Conservation (phyloP, 2,888 invertebrate species). For the Danaus chrysippus region DNA sequence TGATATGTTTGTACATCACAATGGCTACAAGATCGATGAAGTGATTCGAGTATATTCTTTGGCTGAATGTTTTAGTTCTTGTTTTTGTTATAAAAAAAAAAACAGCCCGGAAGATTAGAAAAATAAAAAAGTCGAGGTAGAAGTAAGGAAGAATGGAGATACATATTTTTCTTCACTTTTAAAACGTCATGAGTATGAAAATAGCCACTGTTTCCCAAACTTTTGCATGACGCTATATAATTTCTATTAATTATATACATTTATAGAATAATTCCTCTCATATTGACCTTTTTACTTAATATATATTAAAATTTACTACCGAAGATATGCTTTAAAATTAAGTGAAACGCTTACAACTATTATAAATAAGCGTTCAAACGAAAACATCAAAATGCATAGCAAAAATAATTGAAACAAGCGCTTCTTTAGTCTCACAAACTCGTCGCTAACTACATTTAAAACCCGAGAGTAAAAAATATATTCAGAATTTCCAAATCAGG, state of each 20-base stretch:
- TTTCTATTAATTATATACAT: slow-evolving; percentile 66
- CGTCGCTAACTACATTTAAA: slow-evolving; percentile 43
- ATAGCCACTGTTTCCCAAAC: slow-evolving; percentile 38
- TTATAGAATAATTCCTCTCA: slow-evolving; percentile 76
- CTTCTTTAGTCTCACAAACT: slow-evolving; percentile 32
- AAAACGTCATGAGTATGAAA: slow-evolving; percentile 37
- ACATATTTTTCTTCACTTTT: slow-evolving; percentile 15
- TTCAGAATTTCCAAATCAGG: slow-evolving; percentile 24
- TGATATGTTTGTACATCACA: slow-evolving; percentile 73
- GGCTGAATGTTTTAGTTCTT: not conserved
- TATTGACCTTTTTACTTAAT: slow-evolving; percentile 75
- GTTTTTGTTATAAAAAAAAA: not conserved
- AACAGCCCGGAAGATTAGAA: slow-evolving; percentile 12
- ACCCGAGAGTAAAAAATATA: slow-evolving; percentile 68
- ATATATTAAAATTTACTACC: slow-evolving; percentile 55
- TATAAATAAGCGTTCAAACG: slow-evolving; percentile 43
- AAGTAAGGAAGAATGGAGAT: slow-evolving; percentile 38
- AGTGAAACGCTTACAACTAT: slow-evolving; percentile 31
- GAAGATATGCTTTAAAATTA: slow-evolving; percentile 63
- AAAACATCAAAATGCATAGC: slow-evolving; percentile 55
- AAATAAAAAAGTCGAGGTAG: slow-evolving; percentile 46
- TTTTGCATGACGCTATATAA: slow-evolving; percentile 49
- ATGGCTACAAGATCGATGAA: slow-evolving; percentile 28
- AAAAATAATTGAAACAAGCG: slow-evolving; percentile 61
- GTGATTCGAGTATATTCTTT: not conserved